A percentile compares a stretch with the other conserved stretches of the same genome.
Evolutionary conservation across 2,113 vertebrate genomes (phyloP).

Genomic region (Engraulis encrasicolus): DNA sequence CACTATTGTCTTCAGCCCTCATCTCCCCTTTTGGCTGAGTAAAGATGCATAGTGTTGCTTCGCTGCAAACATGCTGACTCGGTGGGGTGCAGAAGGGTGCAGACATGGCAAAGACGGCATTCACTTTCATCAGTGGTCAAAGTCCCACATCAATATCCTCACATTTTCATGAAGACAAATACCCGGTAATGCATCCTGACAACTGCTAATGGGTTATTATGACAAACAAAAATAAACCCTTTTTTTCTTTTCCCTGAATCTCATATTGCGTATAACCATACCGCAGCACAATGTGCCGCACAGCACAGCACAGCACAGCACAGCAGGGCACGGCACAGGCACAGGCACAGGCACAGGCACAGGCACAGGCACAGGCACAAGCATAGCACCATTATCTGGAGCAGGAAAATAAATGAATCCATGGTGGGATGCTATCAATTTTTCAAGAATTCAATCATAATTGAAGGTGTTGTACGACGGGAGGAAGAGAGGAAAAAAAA

Average conservation of each 20-base stretch:
- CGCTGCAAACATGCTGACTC: constrained; percentile 62
- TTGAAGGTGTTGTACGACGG: not conserved
- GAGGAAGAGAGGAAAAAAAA: no score
- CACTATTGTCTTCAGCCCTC: constrained; percentile 57
- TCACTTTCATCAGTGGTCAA: constrained; percentile 34
- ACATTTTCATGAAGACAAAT: constrained; percentile 29
- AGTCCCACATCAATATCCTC: constrained; percentile 35
- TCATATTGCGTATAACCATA: not conserved
- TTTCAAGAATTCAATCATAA: not conserved
- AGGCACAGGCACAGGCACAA: no score
- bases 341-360: no score
- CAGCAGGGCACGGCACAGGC: no score
- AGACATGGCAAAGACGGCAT: constrained; percentile 45
- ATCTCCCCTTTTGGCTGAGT: constrained; percentile 58
- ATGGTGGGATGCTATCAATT: not conserved
- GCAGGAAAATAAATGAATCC: not conserved
- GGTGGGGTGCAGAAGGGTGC: constrained; percentile 45
- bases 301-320: no score
- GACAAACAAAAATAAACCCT: no score
- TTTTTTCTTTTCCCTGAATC: no score
- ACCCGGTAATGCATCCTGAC: constrained; percentile 27
- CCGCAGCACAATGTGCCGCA: not conserved
- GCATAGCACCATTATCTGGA: not conserved
- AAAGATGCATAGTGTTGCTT: no score
- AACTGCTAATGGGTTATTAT: constrained; percentile 47